Base-by-base conservation (phyloP, 2,113 vertebrate species). In the Notothenia rossii region DNA sequence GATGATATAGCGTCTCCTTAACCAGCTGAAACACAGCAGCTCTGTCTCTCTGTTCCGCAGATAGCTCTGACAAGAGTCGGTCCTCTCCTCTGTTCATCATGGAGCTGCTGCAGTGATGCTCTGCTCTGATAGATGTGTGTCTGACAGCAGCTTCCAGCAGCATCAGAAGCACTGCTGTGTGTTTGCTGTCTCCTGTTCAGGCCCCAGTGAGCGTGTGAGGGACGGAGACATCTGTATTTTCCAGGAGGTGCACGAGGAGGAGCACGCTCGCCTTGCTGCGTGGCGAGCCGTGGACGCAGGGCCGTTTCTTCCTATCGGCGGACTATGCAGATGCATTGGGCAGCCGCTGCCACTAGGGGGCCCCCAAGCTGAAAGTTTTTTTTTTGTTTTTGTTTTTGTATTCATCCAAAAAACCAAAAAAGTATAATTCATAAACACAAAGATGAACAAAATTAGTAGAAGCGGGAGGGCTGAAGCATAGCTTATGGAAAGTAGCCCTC, bases 161-260 rank as follows among this genome's bases (percentile, higher is more conserved):
- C 61, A 40, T 49, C 59, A 65, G 62, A 51, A 54, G 71, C 56
- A 43, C 49, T 49, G 72, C 65, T 78, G 79, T 81, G 72, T 75
- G 79, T 73, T 45, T 33, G 45, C 50, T 49, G 81, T 53, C 36
- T 74, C 3, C 60, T 12, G 62, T 75, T 75, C 85, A 89, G 74
- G 84, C 90, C 78, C 83, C 89, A 81, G 70, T 88, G 88, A 92
- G 85, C 80, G 56, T 29, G 83, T 89, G 88, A 92, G 74, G 78
- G 90, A 88, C 72, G 58, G 86, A 92, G 83, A 93, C 89, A 89
- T 91, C 90, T 91, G 85, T 88, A 85, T 70, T 74, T 62, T 58
- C 20, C 51, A 25, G 83, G 22, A 22, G 22, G 22, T 22, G 22
- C 22, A 22, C 22, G 22, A 22, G 55, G 71, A 18, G 83, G 72